Evolutionary conservation across 2,113 vertebrate species (phyloP).

Genomic region (Numenius arquata): DNA sequence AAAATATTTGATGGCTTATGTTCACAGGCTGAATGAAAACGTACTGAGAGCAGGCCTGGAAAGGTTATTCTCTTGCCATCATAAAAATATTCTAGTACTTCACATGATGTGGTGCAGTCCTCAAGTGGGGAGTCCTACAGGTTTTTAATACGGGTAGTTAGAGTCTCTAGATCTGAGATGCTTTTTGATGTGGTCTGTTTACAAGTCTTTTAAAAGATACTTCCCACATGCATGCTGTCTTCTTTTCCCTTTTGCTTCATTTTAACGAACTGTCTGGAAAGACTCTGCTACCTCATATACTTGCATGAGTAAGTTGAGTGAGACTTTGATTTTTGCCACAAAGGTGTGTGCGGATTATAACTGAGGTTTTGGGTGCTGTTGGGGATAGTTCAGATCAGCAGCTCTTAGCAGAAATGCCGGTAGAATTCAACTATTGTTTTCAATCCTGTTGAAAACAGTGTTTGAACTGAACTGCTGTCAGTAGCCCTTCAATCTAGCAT

Average conservation of each 20-base stretch:
- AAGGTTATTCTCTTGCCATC: neutral
- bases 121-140: neutral
- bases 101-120: neutral
- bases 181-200: neutral
- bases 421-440: neutral
- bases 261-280: neutral
- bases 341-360: neutral
- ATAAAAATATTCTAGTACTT: neutral
- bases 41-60: neutral
- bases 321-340: neutral
- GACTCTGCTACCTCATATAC: neutral
- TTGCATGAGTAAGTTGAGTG: neutral
- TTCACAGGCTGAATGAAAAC: neutral
- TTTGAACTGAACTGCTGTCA: neutral
- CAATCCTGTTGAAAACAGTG: neutral
- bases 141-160: neutral
- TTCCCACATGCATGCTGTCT: neutral
- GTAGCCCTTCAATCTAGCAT: neutral
- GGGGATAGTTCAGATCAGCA: neutral
- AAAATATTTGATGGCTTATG: neutral
- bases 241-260: neutral
- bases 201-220: neutral
- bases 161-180: neutral
- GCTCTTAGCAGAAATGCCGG: neutral
- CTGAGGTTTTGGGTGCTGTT: neutral